phyloP scores from a whole-genome alignment of 2,113 vertebrate genomes.

The Thalassoma bifasciatum region DNA sequence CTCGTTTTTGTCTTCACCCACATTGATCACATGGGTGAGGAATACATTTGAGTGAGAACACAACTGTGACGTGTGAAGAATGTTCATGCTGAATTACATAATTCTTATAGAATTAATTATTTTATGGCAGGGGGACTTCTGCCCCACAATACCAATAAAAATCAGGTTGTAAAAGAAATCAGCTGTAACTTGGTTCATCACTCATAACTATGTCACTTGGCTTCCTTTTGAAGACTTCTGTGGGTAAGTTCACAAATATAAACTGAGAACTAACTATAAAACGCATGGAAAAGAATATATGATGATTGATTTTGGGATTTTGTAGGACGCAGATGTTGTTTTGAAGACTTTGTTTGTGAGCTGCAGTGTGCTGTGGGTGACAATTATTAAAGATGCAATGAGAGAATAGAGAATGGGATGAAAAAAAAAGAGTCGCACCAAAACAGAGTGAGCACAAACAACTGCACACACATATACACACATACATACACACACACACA shows the following conservation, averaged over 20 bases:
- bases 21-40: constrained; percentile 60
- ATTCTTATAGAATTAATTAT: constrained; percentile 40
- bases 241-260: constrained; percentile 33
- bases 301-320: constrained; percentile 34
- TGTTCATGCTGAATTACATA: constrained; percentile 9
- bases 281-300: constrained; percentile 24
- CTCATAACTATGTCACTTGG: constrained; percentile 20
- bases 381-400: constrained; percentile 60
- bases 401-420: constrained; percentile 54
- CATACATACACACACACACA: constrained; percentile 12
- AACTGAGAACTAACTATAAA: constrained; percentile 43
- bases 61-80: constrained; percentile 36
- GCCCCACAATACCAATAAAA: constrained; percentile 8
- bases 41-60: constrained; percentile 45
- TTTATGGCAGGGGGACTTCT: constrained; percentile 25
- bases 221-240: constrained; percentile 33
- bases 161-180: too few species aligned
- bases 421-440: constrained; percentile 20
- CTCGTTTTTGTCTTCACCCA: constrained; percentile 63
- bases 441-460: constrained; percentile 1
- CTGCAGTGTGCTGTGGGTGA: constrained; percentile 26
- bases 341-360: constrained; percentile 50
- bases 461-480: background rate
- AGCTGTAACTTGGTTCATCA: constrained; percentile 1
- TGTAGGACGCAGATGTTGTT: constrained; percentile 52